phyloP scores from a whole-genome alignment of 1,140 invertebrate species.

The Argopecten irradians region DNA sequence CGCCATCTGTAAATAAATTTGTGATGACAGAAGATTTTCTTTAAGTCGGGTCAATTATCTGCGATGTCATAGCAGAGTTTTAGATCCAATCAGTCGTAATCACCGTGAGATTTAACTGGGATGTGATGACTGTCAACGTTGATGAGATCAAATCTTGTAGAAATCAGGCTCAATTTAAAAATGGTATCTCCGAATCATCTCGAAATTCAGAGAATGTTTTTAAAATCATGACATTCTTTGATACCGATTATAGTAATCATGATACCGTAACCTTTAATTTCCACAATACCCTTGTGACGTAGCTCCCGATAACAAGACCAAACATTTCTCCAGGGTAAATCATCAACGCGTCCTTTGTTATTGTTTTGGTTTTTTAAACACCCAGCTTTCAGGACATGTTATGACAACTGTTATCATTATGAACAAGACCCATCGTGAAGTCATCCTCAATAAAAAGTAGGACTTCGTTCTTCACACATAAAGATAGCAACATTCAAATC shows the following conservation, averaged over 20 bases:
- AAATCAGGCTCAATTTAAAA: not conserved
- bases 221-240: not conserved
- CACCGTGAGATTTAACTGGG: not conserved
- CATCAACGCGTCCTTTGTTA: not conserved
- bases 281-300: not conserved
- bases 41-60: not conserved
- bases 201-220: not conserved
- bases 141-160: not conserved
- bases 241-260: not conserved
- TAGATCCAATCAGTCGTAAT: not conserved
- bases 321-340: not conserved
- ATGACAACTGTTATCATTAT: not conserved
- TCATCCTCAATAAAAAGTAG: not conserved
- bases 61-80: not conserved
- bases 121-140: not conserved
- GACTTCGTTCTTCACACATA: too few relatives aligned
- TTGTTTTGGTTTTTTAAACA: conserved; percentile 12
- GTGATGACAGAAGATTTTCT: not conserved
- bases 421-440: not conserved
- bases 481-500: too few relatives aligned
- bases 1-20: not conserved
- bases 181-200: not conserved
- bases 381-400: not conserved
- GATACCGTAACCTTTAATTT: not conserved
- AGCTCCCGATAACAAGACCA: not conserved